Base-by-base conservation (phyloP, 2,113 vertebrate species). In the Anolis sagrei region DNA sequence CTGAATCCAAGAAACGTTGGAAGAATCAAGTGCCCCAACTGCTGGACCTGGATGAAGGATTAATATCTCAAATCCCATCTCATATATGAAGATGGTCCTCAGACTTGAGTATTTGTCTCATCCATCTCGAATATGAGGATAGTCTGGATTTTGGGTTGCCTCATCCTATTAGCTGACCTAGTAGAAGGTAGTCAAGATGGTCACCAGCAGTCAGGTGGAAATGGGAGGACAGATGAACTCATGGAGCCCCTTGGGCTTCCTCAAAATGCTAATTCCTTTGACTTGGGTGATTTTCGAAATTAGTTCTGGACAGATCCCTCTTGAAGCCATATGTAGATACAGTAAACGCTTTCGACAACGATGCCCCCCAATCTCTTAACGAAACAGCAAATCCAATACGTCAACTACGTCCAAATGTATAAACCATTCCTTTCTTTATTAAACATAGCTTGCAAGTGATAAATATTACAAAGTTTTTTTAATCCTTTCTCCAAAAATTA, bases 361-460 rank as follows among this genome's bases (percentile, higher is more conserved):
- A 29, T 29, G 25, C 29, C 27, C 64, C 25, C 25, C 61, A 18
- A 64, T 18, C 21, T 27, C 21, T 5, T 54, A 2, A 10, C 21
- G 10, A 58, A 32, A 21, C 11, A 39, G 5, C 32, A 25, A 79
- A 64, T 29, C 32, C 54, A 61, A 14, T 7, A 23, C n/a, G 5
- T 62, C 39, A 44, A 36, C 78, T 36, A 80, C 78, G 29, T 66
- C 66, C 88, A 94, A 89, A 89, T 93, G 82, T 95, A 97, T 97
- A 98, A 98, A 98, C 97, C 97, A 97, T 98, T 98, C 97, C 97
- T 98, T 98, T 97, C 98, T 98, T 98, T 98, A 98, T 98, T 98
- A 98, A 98, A 98, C 98, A 97, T 97, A 98, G 97, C 98, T 98
- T 97, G 98, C 97, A 98, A 98, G 97, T 97, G 97, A 98, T 98